These are phyloP conservation scores for Acholoe squamosa DNA, from an alignment of 2,888 invertebrate species.

Conservation along the genomic window DNA sequence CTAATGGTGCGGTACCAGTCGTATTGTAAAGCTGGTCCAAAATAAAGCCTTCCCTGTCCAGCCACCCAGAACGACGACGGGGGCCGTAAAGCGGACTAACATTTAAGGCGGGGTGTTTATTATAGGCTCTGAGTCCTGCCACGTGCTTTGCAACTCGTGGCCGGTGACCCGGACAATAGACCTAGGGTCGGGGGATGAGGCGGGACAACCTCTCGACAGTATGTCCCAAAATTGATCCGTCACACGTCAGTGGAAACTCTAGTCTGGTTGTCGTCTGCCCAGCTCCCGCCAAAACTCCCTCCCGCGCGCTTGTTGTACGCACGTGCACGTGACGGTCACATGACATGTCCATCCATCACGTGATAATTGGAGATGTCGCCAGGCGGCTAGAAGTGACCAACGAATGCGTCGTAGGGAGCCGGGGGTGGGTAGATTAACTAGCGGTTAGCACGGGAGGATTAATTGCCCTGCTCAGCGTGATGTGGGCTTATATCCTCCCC, in stretches of 20 bases:
- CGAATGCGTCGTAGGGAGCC: background rate
- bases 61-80: background rate
- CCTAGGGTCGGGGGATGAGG: background rate
- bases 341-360: conserved; percentile 61
- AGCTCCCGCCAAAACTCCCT: conserved; percentile 15
- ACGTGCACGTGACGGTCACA: conserved; percentile 55
- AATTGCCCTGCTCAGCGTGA: conserved; percentile 43
- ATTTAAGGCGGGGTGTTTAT: conserved; percentile 43
- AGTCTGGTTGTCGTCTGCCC: conserved; percentile 34
- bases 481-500: background rate
- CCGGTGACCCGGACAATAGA: conserved; percentile 21
- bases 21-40: background rate
- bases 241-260: conserved; percentile 45
- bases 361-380: conserved; percentile 43
- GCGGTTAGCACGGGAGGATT: conserved; percentile 55
- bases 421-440: conserved; percentile 46
- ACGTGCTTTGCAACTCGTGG: conserved; percentile 7
- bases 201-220: background rate
- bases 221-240: conserved; percentile 61
- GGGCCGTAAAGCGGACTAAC: background rate
- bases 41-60: conserved; percentile 32
- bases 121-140: background rate
- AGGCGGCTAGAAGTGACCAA: conserved; percentile 43
- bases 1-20: conserved; percentile 50
- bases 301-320: conserved; percentile 23